Evolutionary conservation across 2,888 invertebrate species (phyloP).

Genomic region (Microplitis manilae): DNA sequence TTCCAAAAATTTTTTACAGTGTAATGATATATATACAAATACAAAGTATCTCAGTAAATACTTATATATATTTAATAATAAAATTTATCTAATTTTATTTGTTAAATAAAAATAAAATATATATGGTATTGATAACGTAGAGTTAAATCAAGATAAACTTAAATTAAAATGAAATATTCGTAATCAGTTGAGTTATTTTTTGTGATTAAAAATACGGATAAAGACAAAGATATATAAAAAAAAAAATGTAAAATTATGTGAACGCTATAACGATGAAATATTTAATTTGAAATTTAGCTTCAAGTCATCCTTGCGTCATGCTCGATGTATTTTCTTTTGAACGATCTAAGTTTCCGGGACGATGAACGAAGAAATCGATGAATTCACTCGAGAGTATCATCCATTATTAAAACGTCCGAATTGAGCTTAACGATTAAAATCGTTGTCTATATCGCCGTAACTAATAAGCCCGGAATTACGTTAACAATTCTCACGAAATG

Average conservation of each 20-base stretch:
- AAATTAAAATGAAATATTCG: too few species aligned
- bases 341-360: slow-evolving; percentile 39
- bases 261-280: slow-evolving; percentile 26
- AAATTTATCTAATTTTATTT: too few species aligned
- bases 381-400: slow-evolving; percentile 23
- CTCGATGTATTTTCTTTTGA: slow-evolving; percentile 40
- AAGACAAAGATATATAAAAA: too few species aligned
- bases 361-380: slow-evolving; percentile 31
- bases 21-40: too few species aligned
- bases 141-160: too few species aligned
- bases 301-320: slow-evolving; percentile 33
- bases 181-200: too few species aligned
- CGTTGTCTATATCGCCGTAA: slow-evolving; percentile 29
- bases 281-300: slow-evolving; percentile 13
- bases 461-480: slow-evolving; percentile 29
- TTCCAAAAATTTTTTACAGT: too few species aligned
- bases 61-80: too few species aligned
- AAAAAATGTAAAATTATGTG: not conserved
- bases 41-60: too few species aligned
- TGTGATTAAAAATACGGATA: too few species aligned
- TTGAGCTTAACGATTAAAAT: slow-evolving; percentile 7
- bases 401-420: slow-evolving; percentile 41
- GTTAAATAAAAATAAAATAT: too few species aligned
- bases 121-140: too few species aligned
- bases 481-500: slow-evolving; percentile 33